Percentiles rank a stretch among this genome's conserved stretches.
phyloP scores from a whole-genome alignment of 2,888 invertebrate genomes.

The Eupithecia dodoneata region DNA sequence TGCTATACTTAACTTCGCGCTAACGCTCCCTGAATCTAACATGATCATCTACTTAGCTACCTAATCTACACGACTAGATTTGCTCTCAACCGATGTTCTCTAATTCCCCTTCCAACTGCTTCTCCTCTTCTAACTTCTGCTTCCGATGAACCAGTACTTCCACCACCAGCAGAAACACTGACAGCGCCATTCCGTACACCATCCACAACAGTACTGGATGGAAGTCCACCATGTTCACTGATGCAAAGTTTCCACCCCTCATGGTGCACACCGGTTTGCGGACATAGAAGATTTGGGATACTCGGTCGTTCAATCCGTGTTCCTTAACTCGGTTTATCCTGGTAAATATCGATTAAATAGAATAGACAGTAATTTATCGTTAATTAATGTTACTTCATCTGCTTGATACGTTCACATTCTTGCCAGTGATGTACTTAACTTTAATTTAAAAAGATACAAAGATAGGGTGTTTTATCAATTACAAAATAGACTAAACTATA shows the following conservation, averaged over 20 bases:
- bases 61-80: neutral
- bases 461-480: too few relatives aligned
- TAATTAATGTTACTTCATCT: slow-evolving; percentile 28
- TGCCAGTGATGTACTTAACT: too few relatives aligned
- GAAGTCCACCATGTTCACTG: slow-evolving; percentile 85
- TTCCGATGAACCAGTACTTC: slow-evolving; percentile 59
- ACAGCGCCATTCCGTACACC: slow-evolving; percentile 66
- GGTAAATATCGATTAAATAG: slow-evolving; percentile 35
- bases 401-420: too few relatives aligned
- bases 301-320: slow-evolving; percentile 84
- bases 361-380: slow-evolving; percentile 38
- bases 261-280: slow-evolving; percentile 84
- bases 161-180: slow-evolving; percentile 57
- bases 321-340: slow-evolving; percentile 84
- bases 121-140: slow-evolving; percentile 1
- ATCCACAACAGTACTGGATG: slow-evolving; percentile 79
- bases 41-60: neutral
- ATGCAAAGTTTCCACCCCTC: slow-evolving; percentile 83
- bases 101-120: neutral
- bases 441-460: too few relatives aligned
- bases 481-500: too few relatives aligned
- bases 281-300: slow-evolving; percentile 81
- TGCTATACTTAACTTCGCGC: too few relatives aligned
- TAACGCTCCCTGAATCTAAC: neutral
- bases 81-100: neutral